Conservation (phyloP, 2,888 invertebrate genomes). For the Azorinus chamasolen region DNA sequence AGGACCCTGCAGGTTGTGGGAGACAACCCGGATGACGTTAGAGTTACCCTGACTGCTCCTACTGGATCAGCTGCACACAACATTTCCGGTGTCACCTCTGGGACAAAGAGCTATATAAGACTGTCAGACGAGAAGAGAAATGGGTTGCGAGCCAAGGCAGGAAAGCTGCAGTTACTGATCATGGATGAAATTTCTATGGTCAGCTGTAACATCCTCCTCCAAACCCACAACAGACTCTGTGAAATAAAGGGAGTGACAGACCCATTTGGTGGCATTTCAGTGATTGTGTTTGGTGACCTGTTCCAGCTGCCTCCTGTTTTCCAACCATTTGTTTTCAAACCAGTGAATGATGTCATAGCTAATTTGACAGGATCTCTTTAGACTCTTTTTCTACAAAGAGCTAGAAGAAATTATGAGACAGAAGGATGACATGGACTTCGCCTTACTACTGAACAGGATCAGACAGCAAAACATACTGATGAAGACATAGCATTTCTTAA, state of each 20-base stretch:
- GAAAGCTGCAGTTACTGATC: constrained; percentile 44
- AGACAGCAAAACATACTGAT: constrained; percentile 8
- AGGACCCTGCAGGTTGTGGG: constrained; percentile 33
- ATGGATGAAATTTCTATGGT: constrained; percentile 69
- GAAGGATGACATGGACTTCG: constrained; percentile 28
- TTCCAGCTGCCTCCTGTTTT: constrained; percentile 45
- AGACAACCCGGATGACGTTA: constrained; percentile 47
- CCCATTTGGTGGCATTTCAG: constrained; percentile 56
- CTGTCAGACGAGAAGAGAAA: constrained; percentile 54
- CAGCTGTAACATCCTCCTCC: constrained; percentile 46
- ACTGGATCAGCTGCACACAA: constrained; percentile 65
- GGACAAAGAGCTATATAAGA: constrained; percentile 45
- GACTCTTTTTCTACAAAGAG: constrained; percentile 4
- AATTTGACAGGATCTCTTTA: constrained; percentile 21
- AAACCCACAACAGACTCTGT: constrained; percentile 55
- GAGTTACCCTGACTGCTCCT: constrained; percentile 51
- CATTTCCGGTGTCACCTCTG: constrained; percentile 51
- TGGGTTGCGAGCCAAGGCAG: constrained; percentile 24
- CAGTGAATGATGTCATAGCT: constrained; percentile 20
- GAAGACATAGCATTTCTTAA: too few relatives aligned
- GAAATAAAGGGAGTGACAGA: constrained; percentile 34
- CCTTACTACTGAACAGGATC: constrained; percentile 33
- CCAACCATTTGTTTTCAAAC: constrained; percentile 42
- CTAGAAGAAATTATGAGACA: constrained; percentile 33
- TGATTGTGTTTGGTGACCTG: constrained; percentile 49